Evolutionary conservation across 2,888 invertebrate genomes (phyloP), one percentile per base, ranked within the genome.

Genomic region (Clistopyga incitator): DNA sequence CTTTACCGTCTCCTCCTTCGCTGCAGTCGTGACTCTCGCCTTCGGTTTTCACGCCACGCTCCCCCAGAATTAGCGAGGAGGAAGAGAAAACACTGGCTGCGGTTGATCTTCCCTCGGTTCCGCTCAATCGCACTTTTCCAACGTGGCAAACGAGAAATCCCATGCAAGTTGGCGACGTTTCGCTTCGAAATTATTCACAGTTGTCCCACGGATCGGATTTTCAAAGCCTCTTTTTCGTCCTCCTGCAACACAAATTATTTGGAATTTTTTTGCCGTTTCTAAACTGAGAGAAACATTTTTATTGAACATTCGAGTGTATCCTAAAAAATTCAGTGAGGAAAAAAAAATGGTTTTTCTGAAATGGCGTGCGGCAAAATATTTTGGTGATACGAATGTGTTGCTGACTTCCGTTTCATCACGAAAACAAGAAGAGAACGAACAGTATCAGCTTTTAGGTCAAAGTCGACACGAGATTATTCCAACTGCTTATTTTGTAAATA

Each of bases 1-100:
- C 59, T 29, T 59, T 59, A 45, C 52, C 70, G 70, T 78, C 15
- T 70, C 70, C 78, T 50, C 70, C 70, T 78, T 68, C 61, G 50
- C n/a, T n/a, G n/a, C 61, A n/a, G 61, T 78, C 61, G 64, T 25
- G 29, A 38, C 54, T 64, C 45, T 52, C 68, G 64, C 72, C 71
- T 64, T 34, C 64, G 54, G 38, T 72, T 78, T 54, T 71, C 65
- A 78, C 45, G 64, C 45, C 54, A 78, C 64, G 47, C 15, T n/a
- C 61, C 6, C 61, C 18, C 18, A n/a, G 20, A 23, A 65, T 25
- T 45, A 56, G 34, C 56, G 29, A 67, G 34, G 45, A 67, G 54
- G 67, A 67, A 67, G 72, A 64, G 54, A 42, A 52, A 64, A 72
- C 54, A 54, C 64, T 18, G 78, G n/a, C 20, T 56, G 65, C 47